phyloP scores from a whole-genome alignment of 2,888 invertebrate genomes.

The Laspeyria flexula region DNA sequence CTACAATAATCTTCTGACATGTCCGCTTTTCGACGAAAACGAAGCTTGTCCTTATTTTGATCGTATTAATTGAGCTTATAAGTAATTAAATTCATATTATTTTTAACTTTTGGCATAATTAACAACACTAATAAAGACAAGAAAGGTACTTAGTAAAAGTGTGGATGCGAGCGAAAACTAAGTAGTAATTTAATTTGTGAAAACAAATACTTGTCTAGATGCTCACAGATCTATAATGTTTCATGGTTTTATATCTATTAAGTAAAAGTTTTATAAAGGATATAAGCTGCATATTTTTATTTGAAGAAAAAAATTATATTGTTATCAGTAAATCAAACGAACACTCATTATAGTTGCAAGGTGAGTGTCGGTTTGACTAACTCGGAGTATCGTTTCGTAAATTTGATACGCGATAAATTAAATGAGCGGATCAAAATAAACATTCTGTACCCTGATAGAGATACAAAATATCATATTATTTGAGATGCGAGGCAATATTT shows the following conservation, averaged over 20 bases:
- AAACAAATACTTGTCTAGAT: too few relatives aligned
- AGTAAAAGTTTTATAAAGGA: too few relatives aligned
- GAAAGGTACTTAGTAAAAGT: constrained; percentile 1
- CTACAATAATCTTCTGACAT: constrained; percentile 31
- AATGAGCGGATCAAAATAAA: constrained; percentile 45
- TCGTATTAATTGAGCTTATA: constrained; percentile 35
- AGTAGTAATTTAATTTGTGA: too few relatives aligned
- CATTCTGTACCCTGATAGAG: constrained; percentile 49
- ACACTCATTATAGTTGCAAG: constrained; percentile 8
- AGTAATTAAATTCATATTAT: constrained; percentile 32
- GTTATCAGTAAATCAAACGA: constrained; percentile 26
- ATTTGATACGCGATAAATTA: constrained; percentile 47
- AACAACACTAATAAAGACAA: too few relatives aligned
- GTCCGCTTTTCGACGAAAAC: constrained; percentile 19
- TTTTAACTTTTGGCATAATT: constrained; percentile 20
- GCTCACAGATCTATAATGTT: too few relatives aligned
- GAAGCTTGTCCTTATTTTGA: constrained; percentile 29
- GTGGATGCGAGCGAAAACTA: too few relatives aligned
- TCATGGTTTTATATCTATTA: too few relatives aligned
- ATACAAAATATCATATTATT: constrained; percentile 64
- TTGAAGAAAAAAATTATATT: constrained; percentile 2
- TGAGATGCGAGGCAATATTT: constrained; percentile 64
- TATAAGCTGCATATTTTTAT: constrained; percentile 18
- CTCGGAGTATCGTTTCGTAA: constrained; percentile 36
- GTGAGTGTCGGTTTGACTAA: constrained; percentile 30